Evolutionary conservation across 2,888 invertebrate species (phyloP).

Genomic region (Pseudeuparius sepicola): DNA sequence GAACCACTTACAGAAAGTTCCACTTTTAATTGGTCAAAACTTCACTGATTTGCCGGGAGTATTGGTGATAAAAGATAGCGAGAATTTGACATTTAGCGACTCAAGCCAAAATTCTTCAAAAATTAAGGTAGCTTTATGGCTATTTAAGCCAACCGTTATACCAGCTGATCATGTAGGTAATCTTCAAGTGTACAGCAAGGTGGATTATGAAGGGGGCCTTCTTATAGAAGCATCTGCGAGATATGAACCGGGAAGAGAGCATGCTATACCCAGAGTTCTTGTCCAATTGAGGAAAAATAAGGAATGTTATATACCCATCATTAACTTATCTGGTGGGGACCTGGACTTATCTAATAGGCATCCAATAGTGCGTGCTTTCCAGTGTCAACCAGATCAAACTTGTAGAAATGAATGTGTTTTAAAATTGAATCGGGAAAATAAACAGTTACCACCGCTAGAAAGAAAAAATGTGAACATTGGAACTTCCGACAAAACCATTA

Average conservation of each 20-base stretch:
- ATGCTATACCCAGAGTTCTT: slow-evolving; percentile 6
- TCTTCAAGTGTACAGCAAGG: slow-evolving; percentile 1
- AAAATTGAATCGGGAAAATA: background rate
- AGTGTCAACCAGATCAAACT: background rate
- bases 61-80: slow-evolving; percentile 9
- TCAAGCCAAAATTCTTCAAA: background rate
- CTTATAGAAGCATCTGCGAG: slow-evolving; percentile 4
- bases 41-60: slow-evolving; percentile 18
- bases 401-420: background rate
- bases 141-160: background rate
- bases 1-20: slow-evolving; percentile 12
- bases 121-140: slow-evolving; percentile 9
- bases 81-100: slow-evolving; percentile 1
- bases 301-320: background rate
- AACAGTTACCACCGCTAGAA: slow-evolving; percentile 1
- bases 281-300: background rate
- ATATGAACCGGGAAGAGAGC: too few relatives aligned
- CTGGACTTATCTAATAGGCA: background rate
- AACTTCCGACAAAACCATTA: slow-evolving; percentile 1
- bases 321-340: slow-evolving; percentile 4
- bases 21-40: slow-evolving; percentile 16
- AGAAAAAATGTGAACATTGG: slow-evolving; percentile 4
- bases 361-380: slow-evolving; percentile 8
- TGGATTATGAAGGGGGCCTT: slow-evolving; percentile 3
- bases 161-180: slow-evolving; percentile 9